Conservation (phyloP, 2,113 vertebrate species). For the Choloepus hoffmanni region DNA sequence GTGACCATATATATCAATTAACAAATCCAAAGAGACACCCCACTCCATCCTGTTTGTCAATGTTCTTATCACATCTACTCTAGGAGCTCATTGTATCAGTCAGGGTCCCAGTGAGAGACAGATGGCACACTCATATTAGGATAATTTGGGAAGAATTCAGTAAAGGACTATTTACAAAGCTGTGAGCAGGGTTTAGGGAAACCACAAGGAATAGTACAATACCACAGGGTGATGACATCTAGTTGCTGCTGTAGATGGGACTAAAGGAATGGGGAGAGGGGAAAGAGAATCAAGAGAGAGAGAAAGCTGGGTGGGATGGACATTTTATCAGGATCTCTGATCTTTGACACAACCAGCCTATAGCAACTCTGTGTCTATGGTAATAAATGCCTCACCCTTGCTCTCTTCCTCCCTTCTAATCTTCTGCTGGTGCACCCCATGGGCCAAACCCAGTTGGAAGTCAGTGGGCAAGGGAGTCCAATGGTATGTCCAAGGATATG, state of each 20-base stretch:
- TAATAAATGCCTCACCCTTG: background rate
- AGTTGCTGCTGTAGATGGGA: background rate
- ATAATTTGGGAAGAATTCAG: conserved; percentile 45
- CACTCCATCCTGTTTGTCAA: background rate
- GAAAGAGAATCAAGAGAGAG: background rate
- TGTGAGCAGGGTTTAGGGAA: background rate
- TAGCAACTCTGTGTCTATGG: background rate
- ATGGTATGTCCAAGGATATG: background rate
- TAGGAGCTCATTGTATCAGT: conserved; percentile 12
- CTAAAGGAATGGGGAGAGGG: background rate
- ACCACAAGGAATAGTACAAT: background rate
- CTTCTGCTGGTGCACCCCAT: background rate
- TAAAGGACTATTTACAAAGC: conserved; percentile 18
- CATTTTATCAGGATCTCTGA: background rate
- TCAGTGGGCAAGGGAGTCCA: background rate
- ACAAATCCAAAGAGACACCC: background rate
- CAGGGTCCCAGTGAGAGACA: conserved; percentile 9
- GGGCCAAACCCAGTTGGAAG: background rate
- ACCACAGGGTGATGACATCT: background rate
- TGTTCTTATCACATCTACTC: background rate
- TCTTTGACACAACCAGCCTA: background rate
- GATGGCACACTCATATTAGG: background rate
- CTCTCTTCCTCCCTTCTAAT: background rate
- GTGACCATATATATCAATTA: background rate
- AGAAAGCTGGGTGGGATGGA: background rate